Evolutionary conservation across 2,797 vertebrate genomes (phyloP).

Genomic region (Argya squamiceps): DNA sequence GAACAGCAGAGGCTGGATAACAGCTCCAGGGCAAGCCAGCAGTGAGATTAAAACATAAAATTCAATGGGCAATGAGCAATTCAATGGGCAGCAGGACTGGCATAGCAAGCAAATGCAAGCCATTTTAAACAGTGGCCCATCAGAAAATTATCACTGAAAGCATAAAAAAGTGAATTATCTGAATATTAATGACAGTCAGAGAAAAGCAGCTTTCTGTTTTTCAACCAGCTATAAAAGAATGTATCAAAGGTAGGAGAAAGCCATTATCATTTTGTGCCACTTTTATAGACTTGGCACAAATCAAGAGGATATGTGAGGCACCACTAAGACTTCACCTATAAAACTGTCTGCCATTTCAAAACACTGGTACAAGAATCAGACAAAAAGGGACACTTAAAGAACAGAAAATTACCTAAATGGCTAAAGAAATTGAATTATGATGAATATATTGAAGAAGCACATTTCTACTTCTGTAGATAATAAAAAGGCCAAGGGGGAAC

Average conservation of each 20-base stretch:
- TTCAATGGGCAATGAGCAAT: not conserved
- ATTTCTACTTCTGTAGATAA: slow-evolving; percentile 2
- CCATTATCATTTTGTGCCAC: not conserved
- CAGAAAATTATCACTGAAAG: not conserved
- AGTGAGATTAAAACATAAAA: not conserved
- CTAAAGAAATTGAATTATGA: slow-evolving; percentile 17
- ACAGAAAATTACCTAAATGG: slow-evolving; percentile 13
- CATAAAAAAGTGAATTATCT: not conserved
- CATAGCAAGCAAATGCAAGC: not conserved
- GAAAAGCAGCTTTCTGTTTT: not conserved
- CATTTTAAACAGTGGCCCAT: not conserved
- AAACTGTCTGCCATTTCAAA: slow-evolving; percentile 19
- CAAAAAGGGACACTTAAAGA: slow-evolving; percentile 14
- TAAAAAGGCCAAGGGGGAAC: slow-evolving; percentile 12
- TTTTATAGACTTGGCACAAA: not conserved
- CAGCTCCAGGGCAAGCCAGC: not conserved
- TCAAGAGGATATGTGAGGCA: not conserved
- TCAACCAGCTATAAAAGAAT: not conserved
- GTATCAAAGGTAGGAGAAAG: not conserved
- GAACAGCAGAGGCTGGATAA: not conserved
- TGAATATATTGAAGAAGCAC: not conserved
- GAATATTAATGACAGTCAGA: not conserved
- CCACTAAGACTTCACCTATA: not conserved
- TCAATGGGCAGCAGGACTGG: not conserved
- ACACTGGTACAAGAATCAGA: not conserved